These are phyloP conservation scores for Lasioglossum malachurum DNA, from an alignment of 2,888 invertebrate genomes.

Conservation along the genomic window DNA sequence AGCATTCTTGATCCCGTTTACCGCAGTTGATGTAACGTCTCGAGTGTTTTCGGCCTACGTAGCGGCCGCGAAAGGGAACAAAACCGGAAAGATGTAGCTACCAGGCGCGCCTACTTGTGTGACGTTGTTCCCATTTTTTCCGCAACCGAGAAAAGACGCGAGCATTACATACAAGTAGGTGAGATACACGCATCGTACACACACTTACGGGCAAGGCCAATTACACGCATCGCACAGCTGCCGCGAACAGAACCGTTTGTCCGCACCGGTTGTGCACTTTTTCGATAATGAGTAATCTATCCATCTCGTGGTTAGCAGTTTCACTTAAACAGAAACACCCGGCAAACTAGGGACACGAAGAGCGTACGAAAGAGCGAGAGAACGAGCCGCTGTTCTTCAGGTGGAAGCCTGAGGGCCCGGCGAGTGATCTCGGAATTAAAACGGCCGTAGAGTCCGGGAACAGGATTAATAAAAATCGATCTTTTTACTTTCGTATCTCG, in stretches of 20 bases:
- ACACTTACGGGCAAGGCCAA: background rate
- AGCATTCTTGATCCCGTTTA: background rate
- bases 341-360: background rate
- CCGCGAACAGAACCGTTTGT: conserved; percentile 11
- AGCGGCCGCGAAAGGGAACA: conserved; percentile 43
- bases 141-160: conserved; percentile 62
- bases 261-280: conserved; percentile 18
- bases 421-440: conserved; percentile 7
- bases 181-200: conserved; percentile 10
- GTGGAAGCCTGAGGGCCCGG: conserved; percentile 50
- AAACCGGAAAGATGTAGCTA: conserved; percentile 81
- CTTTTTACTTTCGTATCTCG: conserved; percentile 19
- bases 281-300: background rate
- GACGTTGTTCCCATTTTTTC: conserved; percentile 73
- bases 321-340: conserved; percentile 4
- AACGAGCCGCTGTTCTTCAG: conserved; percentile 46
- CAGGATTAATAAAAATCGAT: background rate
- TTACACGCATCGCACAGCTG: background rate
- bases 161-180: conserved; percentile 80
- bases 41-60: background rate
- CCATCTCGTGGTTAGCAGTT: conserved; percentile 49
- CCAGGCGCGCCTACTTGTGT: conserved; percentile 81
- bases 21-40: background rate
- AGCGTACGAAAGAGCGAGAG: background rate
- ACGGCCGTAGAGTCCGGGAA: background rate